Percentiles rank a stretch among this genome's conserved stretches.
Evolutionary conservation across 2,888 invertebrate genomes (phyloP).

Genomic region (Tetheella fluctuosa): DNA sequence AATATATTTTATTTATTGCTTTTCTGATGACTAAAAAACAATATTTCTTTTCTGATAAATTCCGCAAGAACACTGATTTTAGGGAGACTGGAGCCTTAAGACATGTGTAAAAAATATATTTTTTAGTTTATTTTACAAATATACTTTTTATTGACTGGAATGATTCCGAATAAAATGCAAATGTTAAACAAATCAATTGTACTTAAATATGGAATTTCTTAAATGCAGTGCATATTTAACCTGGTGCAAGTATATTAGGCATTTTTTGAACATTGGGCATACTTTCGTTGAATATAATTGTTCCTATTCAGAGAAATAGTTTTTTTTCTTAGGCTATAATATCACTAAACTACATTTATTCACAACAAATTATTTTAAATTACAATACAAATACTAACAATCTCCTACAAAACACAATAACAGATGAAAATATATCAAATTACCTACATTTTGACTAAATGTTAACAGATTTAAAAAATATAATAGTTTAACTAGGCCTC

Average conservation of each 20-base stretch:
- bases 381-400: too few species aligned
- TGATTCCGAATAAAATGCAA: not conserved
- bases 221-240: not conserved
- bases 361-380: constrained; percentile 3
- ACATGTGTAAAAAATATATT: not conserved
- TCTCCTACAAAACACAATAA: not conserved
- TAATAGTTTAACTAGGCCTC: constrained; percentile 32
- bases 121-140: too few species aligned
- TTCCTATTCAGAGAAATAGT: too few species aligned
- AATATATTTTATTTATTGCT: too few species aligned
- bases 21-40: too few species aligned
- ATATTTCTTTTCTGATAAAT: too few species aligned
- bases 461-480: not conserved
- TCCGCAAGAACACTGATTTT: too few species aligned
- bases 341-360: not conserved
- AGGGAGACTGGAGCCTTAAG: too few species aligned
- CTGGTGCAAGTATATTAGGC: not conserved
- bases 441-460: not conserved
- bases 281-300: not conserved
- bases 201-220: too few species aligned
- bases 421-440: not conserved
- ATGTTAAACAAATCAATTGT: not conserved
- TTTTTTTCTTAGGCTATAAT: not conserved
- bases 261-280: not conserved
- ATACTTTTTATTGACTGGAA: not conserved